phyloP scores from a whole-genome alignment of 2,797 vertebrate species.

The Darevskia mixta region DNA sequence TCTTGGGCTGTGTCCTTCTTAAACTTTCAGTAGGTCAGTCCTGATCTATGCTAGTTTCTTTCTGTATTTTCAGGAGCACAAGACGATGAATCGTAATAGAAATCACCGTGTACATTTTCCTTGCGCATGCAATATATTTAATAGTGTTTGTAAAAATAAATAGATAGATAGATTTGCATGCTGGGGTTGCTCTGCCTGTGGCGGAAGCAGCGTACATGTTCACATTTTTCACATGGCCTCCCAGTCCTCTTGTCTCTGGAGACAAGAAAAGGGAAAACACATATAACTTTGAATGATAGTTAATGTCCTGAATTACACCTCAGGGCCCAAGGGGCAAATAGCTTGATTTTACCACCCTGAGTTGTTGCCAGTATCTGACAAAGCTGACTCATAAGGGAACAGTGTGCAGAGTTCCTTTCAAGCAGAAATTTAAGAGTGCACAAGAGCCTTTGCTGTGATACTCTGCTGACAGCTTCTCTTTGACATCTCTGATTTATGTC shows the following conservation, averaged over 20 bases:
- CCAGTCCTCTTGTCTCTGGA: constrained; percentile 3
- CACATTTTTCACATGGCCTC: background rate
- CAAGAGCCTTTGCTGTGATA: background rate
- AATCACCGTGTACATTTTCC: background rate
- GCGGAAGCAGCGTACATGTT: background rate
- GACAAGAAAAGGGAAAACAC: constrained; percentile 40
- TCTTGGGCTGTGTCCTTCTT: background rate
- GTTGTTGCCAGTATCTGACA: constrained; percentile 47
- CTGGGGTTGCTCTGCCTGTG: background rate
- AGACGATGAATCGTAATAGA: background rate
- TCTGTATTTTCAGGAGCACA: background rate
- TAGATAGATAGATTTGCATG: background rate
- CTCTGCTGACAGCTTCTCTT: constrained; percentile 12
- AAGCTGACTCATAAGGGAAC: constrained; percentile 49
- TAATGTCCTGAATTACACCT: constrained; percentile 36
- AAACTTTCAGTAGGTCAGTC: background rate
- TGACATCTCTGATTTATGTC: constrained; percentile 8
- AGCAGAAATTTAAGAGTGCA: constrained; percentile 41
- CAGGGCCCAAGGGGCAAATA: constrained; percentile 42
- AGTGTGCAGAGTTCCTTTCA: constrained; percentile 41
- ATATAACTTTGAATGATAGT: constrained; percentile 30
- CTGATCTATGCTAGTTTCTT: background rate
- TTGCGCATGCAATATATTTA: background rate
- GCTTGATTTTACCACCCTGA: constrained; percentile 44
- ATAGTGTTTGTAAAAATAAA: background rate